phyloP scores from a whole-genome alignment of 92 coral and sea anemone species.

The Palythoa grandiflora region DNA sequence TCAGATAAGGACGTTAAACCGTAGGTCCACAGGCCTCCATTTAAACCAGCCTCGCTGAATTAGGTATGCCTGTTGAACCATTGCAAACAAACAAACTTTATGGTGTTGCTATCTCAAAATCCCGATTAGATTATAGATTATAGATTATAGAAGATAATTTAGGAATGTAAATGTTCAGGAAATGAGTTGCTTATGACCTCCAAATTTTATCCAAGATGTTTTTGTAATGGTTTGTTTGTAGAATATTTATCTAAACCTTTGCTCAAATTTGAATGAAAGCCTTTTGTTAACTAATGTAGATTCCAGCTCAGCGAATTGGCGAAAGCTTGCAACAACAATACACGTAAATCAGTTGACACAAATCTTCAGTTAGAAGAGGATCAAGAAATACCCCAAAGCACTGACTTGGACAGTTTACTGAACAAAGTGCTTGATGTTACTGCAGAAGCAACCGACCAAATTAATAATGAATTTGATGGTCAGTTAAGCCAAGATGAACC shows the following conservation, averaged over 20 bases:
- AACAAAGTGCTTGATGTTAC: conserved; percentile 4
- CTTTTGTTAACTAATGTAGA: not conserved
- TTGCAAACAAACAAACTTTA: no score
- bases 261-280: not conserved
- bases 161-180: not conserved
- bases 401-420: conserved; percentile 25
- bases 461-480: not conserved
- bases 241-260: not conserved
- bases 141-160: no score
- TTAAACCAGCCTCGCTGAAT: no score
- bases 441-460: not conserved
- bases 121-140: no score
- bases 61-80: no score
- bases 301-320: conserved; percentile 17
- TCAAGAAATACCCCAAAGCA: not conserved
- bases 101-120: no score
- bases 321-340: conserved; percentile 1
- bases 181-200: not conserved
- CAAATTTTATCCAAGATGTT: not conserved
- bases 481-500: conserved; percentile 15
- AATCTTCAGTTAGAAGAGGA: not conserved
- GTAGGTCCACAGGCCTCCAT: no score
- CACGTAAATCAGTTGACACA: not conserved
- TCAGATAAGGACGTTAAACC: no score
- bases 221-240: not conserved